A percentile compares a stretch with the other conserved stretches of the same genome.
Conservation (phyloP, 2,888 invertebrate species). For the Eupithecia subumbrata region DNA sequence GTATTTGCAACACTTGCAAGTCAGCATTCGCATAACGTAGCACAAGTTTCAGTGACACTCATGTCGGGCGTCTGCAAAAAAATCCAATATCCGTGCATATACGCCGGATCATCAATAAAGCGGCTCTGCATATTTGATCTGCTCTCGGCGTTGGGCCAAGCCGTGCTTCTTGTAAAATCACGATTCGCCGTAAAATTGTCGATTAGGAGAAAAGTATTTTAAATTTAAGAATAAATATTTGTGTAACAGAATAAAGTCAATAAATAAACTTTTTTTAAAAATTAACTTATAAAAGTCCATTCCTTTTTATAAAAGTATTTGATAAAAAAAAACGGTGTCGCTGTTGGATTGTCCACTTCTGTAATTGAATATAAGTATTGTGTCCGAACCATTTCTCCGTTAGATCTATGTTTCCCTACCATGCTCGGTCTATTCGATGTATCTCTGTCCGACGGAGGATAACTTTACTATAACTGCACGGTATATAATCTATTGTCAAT, state of each 20-base stretch:
- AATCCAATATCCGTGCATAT: conserved; percentile 14
- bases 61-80: conserved; percentile 12
- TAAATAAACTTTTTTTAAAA: conserved; percentile 49
- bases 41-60: conserved; percentile 8
- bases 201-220: conserved; percentile 57
- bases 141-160: conserved; percentile 22
- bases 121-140: conserved; percentile 47
- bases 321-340: conserved; percentile 55
- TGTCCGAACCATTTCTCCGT: conserved; percentile 62
- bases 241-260: conserved; percentile 60
- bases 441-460: conserved; percentile 52
- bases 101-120: conserved; percentile 43
- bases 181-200: conserved; percentile 49
- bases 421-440: conserved; percentile 50
- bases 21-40: background rate
- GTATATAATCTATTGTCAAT: conserved; percentile 67
- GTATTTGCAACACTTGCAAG: background rate
- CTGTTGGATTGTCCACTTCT: conserved; percentile 71
- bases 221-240: conserved; percentile 52
- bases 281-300: conserved; percentile 60
- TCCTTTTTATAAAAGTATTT: conserved; percentile 63
- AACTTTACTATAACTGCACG: conserved; percentile 63
- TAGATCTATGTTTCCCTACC: conserved; percentile 50
- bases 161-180: conserved; percentile 40
- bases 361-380: conserved; percentile 58